Base-by-base conservation (phyloP, 2,797 vertebrate species). In the Acrocephalus scirpaceus region DNA sequence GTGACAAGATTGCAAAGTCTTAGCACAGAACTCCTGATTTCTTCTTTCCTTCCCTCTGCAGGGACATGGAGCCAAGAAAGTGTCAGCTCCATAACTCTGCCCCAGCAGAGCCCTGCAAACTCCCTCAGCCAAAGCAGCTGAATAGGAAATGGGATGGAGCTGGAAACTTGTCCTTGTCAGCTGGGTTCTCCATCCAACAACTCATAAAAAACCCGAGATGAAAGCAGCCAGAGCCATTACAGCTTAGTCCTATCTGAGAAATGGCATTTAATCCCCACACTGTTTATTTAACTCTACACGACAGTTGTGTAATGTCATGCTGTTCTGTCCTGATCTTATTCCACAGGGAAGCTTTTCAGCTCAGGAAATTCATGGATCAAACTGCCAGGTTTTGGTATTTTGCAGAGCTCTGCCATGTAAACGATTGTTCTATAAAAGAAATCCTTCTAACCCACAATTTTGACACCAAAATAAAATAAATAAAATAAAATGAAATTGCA, bases 141-240 rank as follows among this genome's bases (percentile, higher is more conserved):
- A 92, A 72, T 67, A 62, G 81, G 69, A 95, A 92, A 94, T 62
- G 69, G 47, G 69, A 89, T 74, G 84, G 75, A 77, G 69, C 78
- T 91, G 86, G 84, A 92, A 96, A 62, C 92, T 83, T 78, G 74
- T 95, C 58, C 47, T 89, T 94, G 81, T 93, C 95, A 67, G 87
- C 77, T 96, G 86, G 57, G 25, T 72, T 85, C 75, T 96, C 69
- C 84, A 58, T 88, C 48, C 86, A 92, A 23, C 78, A 94, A 89
- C 81, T 92, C 91, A 86, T 91, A 93, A 97, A 95, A 92, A 85
- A 7, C 23, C 20, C 2, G 0, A 45, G 0, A 11, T 56, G 73
- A 96, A 93, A 93, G 67, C 47, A 92, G 73, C 16, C 50, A 13
- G 73, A 7, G 16, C 42, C 58, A 21, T 61, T 32, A 13, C 3